phyloP scores from a whole-genome alignment of 2,797 vertebrate genomes.

The Stomatorhinus walkeri region DNA sequence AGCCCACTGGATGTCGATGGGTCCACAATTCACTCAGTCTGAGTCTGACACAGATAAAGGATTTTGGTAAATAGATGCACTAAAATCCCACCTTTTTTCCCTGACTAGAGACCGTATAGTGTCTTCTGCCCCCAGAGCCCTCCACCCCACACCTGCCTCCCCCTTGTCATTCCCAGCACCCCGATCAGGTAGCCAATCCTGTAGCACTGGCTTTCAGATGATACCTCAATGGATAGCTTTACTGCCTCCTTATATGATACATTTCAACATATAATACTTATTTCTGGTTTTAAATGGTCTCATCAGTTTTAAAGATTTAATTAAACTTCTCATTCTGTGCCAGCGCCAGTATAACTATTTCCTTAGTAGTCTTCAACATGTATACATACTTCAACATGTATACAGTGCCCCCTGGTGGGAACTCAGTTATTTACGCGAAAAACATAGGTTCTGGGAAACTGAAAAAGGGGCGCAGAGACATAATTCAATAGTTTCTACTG shows the following conservation, averaged over 20 bases:
- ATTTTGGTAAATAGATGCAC: background rate
- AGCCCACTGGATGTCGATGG: background rate
- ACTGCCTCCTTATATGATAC: slow-evolving; percentile 11
- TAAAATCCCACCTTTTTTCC: background rate
- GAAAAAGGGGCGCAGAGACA: slow-evolving; percentile 2
- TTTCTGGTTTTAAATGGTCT: slow-evolving; percentile 8
- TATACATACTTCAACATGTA: slow-evolving; percentile 1
- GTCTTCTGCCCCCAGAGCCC: background rate
- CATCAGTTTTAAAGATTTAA: slow-evolving; percentile 23
- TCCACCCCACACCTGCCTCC: background rate
- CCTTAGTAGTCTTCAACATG: background rate
- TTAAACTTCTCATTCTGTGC: slow-evolving; percentile 12
- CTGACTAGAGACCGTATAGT: background rate
- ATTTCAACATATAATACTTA: slow-evolving; percentile 17
- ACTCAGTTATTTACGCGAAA: background rate
- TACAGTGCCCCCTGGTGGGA: slow-evolving; percentile 20
- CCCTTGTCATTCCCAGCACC: background rate
- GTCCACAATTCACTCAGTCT: background rate
- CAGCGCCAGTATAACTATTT: background rate
- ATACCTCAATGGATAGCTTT: background rate
- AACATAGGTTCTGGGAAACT: background rate
- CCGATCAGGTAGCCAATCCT: background rate
- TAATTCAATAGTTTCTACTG: slow-evolving; percentile 21
- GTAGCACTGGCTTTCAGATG: background rate
- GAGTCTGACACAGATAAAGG: background rate